Evolutionary conservation across 2,113 vertebrate species (phyloP).

Genomic region (Egretta garzetta): DNA sequence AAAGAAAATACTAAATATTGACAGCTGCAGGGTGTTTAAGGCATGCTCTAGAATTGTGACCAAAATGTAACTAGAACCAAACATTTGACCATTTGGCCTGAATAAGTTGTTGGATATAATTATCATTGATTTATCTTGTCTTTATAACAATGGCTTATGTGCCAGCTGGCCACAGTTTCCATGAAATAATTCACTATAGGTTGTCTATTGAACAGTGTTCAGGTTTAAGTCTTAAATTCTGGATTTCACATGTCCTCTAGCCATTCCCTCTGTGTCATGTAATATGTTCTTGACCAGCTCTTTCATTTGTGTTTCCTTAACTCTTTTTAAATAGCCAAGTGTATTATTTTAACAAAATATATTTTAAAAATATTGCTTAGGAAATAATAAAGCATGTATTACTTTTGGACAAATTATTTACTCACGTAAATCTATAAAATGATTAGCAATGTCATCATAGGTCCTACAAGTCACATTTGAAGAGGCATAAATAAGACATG

Average conservation of each 20-base stretch:
- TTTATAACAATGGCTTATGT: neutral
- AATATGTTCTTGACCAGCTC: neutral
- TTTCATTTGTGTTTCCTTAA: neutral
- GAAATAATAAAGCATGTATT: neutral
- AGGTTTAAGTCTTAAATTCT: neutral
- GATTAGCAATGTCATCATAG: neutral
- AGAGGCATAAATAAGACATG: neutral
- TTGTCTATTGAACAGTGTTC: neutral
- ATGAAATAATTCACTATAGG: neutral
- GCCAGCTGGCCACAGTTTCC: neutral
- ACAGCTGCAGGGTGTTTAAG: neutral
- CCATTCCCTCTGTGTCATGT: neutral
- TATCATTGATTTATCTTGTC: neutral
- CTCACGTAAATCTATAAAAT: neutral
- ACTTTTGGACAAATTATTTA: neutral
- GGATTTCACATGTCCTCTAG: neutral
- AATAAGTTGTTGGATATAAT: neutral
- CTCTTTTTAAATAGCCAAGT: neutral
- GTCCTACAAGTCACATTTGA: neutral
- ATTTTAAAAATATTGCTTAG: neutral
- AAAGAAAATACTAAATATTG: neutral
- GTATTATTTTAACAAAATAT: neutral
- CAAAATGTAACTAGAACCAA: neutral
- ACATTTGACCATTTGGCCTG: neutral
- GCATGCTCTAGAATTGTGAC: neutral